Base-by-base conservation (phyloP, 2,797 vertebrate genomes). In the Crenichthys baileyi region DNA sequence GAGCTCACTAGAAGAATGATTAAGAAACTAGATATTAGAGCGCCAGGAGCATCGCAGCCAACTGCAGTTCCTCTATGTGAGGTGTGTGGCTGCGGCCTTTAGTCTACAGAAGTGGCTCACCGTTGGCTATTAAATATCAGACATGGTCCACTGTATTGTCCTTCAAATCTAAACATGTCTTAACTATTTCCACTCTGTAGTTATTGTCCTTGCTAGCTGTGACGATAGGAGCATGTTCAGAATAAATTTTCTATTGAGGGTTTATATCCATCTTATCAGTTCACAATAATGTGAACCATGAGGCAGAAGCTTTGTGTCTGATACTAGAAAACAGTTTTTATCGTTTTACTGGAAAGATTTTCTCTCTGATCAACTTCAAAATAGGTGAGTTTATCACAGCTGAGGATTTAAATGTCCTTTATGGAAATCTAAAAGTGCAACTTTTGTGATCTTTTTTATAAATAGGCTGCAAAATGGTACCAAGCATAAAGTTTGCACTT, bases 1-100 rank as follows among this genome's bases (percentile, higher is more conserved):
- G 74, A 79, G n/a, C 76, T 79, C 5, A 29, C 78, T 50, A 41
- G 16, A 68, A 36, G 68, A 80, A 60, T 76, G 73, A 87, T 85
- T 74, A 22, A 80, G 51, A 73, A 72, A 67, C 44, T 70, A 24
- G 58, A 79, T 75, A 78, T 53, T 15, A 0, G 1, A 53, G n/a
- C 44, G 51, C 60, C 8, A 12, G 4, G 50, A 74, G 81, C 46
- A n/a, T 75, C 70, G 70, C 0, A 26, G 75, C 55, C 6, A 29
- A 8, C 48, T 20, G 3, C 61, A 6, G 41, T 39, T 61, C 29
- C 76, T 77, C 70, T 79, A 85, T 50, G 58, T 72, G 68, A 77
- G 71, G 60, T 73, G 46, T 63, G 29, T 76, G 39, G 16, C 12
- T 76, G 67, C 36, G 39, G 73, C 63, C 83, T 77, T 72, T 56